Evolutionary conservation across 1,140 invertebrate species (phyloP), one percentile per base, ranked within the genome.

Genomic region (Achatina immaculata): DNA sequence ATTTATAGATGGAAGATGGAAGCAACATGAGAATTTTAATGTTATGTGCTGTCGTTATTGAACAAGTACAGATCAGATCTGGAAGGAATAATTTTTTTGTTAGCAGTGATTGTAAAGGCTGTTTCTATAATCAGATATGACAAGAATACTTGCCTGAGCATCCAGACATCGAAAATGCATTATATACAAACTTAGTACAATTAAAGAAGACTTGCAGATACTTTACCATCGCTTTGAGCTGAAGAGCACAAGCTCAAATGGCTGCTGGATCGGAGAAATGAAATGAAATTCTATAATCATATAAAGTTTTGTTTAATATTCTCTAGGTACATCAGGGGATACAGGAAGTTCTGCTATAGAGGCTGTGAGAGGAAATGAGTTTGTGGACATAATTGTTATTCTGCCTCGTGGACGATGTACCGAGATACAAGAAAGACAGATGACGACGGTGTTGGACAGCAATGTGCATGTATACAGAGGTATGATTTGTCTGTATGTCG

Each of bases 301-400:
- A 36, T 34, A 55, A n/a, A 34, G 1, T 42, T 11, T 28, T 45
- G 9, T 36, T 76, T 62, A 36, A 55, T 82, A 79, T 72, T 19
- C 73, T 82, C 40, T 85, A 90, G 92, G 87, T 14, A 93, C 93
- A 14, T 92, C 92, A 42, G 93, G 93, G 9, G 93, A 93, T 83
- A 93, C 92, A 0, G 93, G 93, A 42, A 92, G 92, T 87, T 87
- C 93, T 21, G 92, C 92, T 7, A 92, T 93, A 76, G 90, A 92
- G 79, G 88, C 90, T 58, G 88, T 93, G 2, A 73, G 86, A 24
- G 91, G 90, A 9, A 83, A 90, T 4, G 73, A 88, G 31, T 84
- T 83, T 75, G 87, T 93, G 14, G 92, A 93, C 85, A 89, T 93
- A 9, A 85, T 93, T 42, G 92, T 93, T 0, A 80, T 93, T 7